These are phyloP conservation scores for Drosophila parabipectinata DNA, from an alignment of 1,140 invertebrate genomes.

Conservation along the genomic window DNA sequence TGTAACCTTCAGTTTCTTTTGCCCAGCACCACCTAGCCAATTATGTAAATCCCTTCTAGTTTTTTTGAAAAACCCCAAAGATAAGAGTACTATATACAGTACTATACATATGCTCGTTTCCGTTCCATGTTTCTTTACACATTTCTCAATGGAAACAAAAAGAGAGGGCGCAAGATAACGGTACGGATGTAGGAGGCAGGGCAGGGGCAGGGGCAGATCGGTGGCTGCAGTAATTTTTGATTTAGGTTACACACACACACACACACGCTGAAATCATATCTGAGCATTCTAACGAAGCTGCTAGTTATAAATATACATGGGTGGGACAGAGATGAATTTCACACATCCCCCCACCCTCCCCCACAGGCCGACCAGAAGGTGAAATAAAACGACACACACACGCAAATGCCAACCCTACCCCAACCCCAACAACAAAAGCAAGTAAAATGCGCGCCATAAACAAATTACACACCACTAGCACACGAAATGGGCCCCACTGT, in stretches of 20 bases:
- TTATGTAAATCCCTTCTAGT: constrained; percentile 24
- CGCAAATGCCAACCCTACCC: constrained; percentile 42
- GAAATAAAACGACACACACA: constrained; percentile 9
- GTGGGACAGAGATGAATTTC: constrained; percentile 18
- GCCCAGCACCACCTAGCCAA: constrained; percentile 9
- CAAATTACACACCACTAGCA: constrained; percentile 51
- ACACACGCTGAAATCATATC: constrained; percentile 8
- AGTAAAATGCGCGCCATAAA: constrained; percentile 72
- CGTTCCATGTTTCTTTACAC: constrained; percentile 39
- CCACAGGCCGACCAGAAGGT: constrained; percentile 9
- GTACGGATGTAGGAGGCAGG: constrained; percentile 10
- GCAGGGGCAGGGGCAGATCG: background rate
- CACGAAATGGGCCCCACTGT: constrained; percentile 18
- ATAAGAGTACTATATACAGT: no score
- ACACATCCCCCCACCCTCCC: constrained; percentile 13
- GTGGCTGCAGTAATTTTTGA: constrained; percentile 32
- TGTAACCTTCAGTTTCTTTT: constrained; percentile 45
- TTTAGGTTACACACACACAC: constrained; percentile 23
- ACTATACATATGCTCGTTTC: constrained; percentile 34
- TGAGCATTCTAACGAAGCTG: constrained; percentile 12
- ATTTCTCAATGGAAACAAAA: constrained; percentile 31
- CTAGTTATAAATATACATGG: constrained; percentile 47
- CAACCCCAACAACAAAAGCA: constrained; percentile 53
- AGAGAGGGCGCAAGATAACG: constrained; percentile 35
- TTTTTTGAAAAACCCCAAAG: no score